phyloP scores from a whole-genome alignment of 2,888 invertebrate species.

The Nipponacmea schrenckii region DNA sequence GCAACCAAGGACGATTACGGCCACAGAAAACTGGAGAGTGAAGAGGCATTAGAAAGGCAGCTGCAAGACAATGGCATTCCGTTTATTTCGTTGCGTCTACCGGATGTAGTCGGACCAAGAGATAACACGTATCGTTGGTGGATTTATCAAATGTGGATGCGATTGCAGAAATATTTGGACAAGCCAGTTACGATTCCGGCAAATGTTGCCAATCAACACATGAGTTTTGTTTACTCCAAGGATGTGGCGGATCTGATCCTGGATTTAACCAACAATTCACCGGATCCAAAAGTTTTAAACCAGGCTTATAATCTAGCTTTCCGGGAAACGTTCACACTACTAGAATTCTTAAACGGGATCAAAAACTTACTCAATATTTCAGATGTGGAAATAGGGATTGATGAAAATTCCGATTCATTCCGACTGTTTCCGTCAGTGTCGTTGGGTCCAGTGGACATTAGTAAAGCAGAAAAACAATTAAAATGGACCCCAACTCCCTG shows the following conservation, averaged over 20 bases:
- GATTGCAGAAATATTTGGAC: constrained; percentile 53
- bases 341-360: constrained; percentile 57
- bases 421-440: constrained; percentile 68
- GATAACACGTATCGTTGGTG: constrained; percentile 70
- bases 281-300: constrained; percentile 42
- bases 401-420: constrained; percentile 44
- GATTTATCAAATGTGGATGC: constrained; percentile 69
- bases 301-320: constrained; percentile 68
- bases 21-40: constrained; percentile 67
- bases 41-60: constrained; percentile 65
- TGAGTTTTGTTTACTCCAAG: constrained; percentile 68
- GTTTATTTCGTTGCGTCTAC: constrained; percentile 67
- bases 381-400: constrained; percentile 34
- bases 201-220: constrained; percentile 51
- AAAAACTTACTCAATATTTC: constrained; percentile 35
- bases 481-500: constrained; percentile 66
- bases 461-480: constrained; percentile 61
- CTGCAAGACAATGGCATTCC: constrained; percentile 50
- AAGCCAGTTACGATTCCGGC: constrained; percentile 60
- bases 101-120: constrained; percentile 69
- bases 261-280: constrained; percentile 37
- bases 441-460: constrained; percentile 64
- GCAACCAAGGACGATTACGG: constrained; percentile 66
- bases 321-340: constrained; percentile 60
- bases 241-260: constrained; percentile 67